phyloP scores from a whole-genome alignment of 2,888 invertebrate genomes.

The Cordilura impudica region DNA sequence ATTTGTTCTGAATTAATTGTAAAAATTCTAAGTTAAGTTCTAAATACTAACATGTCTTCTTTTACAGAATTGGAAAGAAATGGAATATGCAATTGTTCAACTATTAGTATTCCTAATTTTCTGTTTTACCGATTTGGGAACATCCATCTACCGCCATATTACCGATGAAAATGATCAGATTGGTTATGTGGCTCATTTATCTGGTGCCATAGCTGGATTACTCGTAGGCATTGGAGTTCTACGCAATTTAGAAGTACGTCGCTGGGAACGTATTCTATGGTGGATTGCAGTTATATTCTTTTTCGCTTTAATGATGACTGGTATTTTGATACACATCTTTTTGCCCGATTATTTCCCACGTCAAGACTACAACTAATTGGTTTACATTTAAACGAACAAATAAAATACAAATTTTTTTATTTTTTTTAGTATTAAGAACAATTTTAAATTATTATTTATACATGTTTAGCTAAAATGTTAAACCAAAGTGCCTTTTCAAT shows the following conservation, averaged over 20 bases:
- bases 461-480: constrained; percentile 39
- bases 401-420: constrained; percentile 15
- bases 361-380: constrained; percentile 69
- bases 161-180: constrained; percentile 86
- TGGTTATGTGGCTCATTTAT: constrained; percentile 96
- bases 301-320: constrained; percentile 84
- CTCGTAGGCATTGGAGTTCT: constrained; percentile 90
- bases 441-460: constrained; percentile 10
- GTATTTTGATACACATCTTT: constrained; percentile 86
- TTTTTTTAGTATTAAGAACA: background rate
- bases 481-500: constrained; percentile 62
- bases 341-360: constrained; percentile 80
- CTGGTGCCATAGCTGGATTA: constrained; percentile 91
- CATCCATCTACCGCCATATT: constrained; percentile 93
- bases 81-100: constrained; percentile 94
- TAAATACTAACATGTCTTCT: background rate
- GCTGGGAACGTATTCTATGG: constrained; percentile 90
- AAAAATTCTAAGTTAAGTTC: background rate
- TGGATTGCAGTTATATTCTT: constrained; percentile 88
- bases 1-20: background rate
- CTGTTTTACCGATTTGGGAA: constrained; percentile 90
- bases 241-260: constrained; percentile 87
- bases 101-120: constrained; percentile 89
- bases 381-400: constrained; percentile 4
- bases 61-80: constrained; percentile 94